Evolutionary conservation across 2,888 invertebrate species (phyloP).

Genomic region (Philereme vetulata): DNA sequence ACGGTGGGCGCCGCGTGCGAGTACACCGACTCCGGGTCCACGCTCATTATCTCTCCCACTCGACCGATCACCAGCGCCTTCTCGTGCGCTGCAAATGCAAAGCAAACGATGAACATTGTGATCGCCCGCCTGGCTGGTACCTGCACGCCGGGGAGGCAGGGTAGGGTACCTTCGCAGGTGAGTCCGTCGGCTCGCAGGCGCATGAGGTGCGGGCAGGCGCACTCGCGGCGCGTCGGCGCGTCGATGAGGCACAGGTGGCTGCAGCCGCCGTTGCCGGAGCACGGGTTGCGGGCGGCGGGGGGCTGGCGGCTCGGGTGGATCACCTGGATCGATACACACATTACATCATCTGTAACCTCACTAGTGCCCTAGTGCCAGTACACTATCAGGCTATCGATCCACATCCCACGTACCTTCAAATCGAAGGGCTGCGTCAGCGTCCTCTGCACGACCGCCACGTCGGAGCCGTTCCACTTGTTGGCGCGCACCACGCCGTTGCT

Average conservation of each 20-base stretch:
- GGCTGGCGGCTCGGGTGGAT: constrained; percentile 75
- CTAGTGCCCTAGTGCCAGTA: too few species aligned
- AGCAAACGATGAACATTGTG: constrained; percentile 31
- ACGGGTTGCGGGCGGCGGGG: constrained; percentile 82
- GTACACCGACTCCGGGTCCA: constrained; percentile 89
- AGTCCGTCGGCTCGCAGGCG: constrained; percentile 86
- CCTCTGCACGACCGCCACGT: constrained; percentile 90
- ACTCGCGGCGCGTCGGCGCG: constrained; percentile 85
- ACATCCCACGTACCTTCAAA: constrained; percentile 85
- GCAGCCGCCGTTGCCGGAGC: constrained; percentile 89
- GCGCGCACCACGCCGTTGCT: constrained; percentile 93
- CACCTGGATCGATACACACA: constrained; percentile 47
- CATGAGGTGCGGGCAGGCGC: constrained; percentile 95
- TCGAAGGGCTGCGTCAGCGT: constrained; percentile 96
- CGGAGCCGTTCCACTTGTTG: constrained; percentile 92
- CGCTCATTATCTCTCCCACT: constrained; percentile 91
- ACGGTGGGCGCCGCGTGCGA: constrained; percentile 93
- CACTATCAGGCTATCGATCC: background rate
- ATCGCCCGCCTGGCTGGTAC: background rate
- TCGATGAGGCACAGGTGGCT: constrained; percentile 92
- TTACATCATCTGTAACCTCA: too few species aligned
- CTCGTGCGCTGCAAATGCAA: constrained; percentile 85
- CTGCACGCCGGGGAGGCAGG: background rate
- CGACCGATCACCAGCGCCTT: constrained; percentile 90
- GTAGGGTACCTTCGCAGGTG: constrained; percentile 51